Evolutionary conservation across 2,797 vertebrate species (phyloP).

Genomic region (Channallabes apus): DNA sequence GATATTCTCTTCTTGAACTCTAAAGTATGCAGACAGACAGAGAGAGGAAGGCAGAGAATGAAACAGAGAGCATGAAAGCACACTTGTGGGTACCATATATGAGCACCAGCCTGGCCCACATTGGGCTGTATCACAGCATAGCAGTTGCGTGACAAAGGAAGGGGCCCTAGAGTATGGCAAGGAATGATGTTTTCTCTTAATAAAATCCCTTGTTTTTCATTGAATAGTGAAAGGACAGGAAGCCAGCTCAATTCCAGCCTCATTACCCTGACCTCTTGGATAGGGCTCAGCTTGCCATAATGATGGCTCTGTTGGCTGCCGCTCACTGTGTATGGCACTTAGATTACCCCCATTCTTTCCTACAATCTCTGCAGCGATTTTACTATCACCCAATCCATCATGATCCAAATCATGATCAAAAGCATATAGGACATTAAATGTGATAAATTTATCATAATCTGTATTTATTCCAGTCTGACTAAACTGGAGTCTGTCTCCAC

Average conservation of each 20-base stretch:
- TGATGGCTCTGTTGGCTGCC: slow-evolving; percentile 61
- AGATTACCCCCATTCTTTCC: slow-evolving; percentile 41
- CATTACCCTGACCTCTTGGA: slow-evolving; percentile 64
- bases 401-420: not conserved
- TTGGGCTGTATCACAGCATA: slow-evolving; percentile 44
- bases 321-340: slow-evolving; percentile 32
- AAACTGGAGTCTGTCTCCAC: not conserved
- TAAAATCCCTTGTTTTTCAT: slow-evolving; percentile 63
- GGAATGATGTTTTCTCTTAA: slow-evolving; percentile 67
- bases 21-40: slow-evolving; percentile 6
- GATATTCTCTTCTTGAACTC: not conserved
- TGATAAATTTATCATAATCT: not conserved
- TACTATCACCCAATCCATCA: not conserved
- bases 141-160: slow-evolving; percentile 56
- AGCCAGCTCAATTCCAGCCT: slow-evolving; percentile 65
- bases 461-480: not conserved
- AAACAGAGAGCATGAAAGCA: slow-evolving; percentile 20
- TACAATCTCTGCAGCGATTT: slow-evolving; percentile 40
- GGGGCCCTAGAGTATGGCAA: slow-evolving; percentile 55
- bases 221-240: slow-evolving; percentile 68
- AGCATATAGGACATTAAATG: not conserved
- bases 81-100: slow-evolving; percentile 66
- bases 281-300: slow-evolving; percentile 58
- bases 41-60: slow-evolving; percentile 1
- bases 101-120: slow-evolving; percentile 33